Evolutionary conservation across 2,797 vertebrate genomes (phyloP).

Genomic region (Carapus acus): DNA sequence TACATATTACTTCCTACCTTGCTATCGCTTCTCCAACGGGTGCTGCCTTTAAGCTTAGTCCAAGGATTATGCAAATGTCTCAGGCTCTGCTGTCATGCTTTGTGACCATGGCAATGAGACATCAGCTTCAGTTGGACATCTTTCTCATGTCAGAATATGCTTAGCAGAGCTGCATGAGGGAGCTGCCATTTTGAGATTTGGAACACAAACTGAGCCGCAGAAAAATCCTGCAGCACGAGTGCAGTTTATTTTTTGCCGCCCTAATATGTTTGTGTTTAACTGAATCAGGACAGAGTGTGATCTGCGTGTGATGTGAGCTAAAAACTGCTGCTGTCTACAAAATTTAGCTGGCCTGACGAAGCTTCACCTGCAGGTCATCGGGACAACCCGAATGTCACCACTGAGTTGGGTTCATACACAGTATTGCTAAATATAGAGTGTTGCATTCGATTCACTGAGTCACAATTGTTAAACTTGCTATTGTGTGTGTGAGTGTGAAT

Average conservation of each 20-base stretch:
- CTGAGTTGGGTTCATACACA: slow-evolving; percentile 53
- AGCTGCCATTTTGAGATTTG: slow-evolving; percentile 61
- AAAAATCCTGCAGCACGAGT: slow-evolving; percentile 31
- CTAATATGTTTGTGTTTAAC: slow-evolving; percentile 31
- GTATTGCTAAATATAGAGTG: slow-evolving; percentile 69
- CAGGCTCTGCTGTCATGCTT: slow-evolving; percentile 38
- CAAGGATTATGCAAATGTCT: slow-evolving; percentile 59
- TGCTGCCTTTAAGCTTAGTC: slow-evolving; percentile 56
- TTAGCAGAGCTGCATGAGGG: slow-evolving; percentile 51
- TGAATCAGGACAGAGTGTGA: slow-evolving; percentile 35
- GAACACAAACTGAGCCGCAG: slow-evolving; percentile 43
- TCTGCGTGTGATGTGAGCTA: slow-evolving; percentile 30
- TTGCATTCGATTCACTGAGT: slow-evolving; percentile 57
- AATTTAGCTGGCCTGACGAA: slow-evolving; percentile 44
- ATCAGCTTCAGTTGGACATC: slow-evolving; percentile 57
- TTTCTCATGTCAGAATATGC: slow-evolving; percentile 55
- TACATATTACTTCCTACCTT: slow-evolving; percentile 59
- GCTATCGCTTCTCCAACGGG: slow-evolving; percentile 49
- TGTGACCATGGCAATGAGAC: slow-evolving; percentile 48
- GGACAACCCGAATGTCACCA: slow-evolving; percentile 22
- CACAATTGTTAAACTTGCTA: slow-evolving; percentile 45
- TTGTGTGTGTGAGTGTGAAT: slow-evolving; percentile 12
- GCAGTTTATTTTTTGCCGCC: neutral
- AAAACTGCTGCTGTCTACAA: slow-evolving; percentile 48
- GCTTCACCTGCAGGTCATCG: slow-evolving; percentile 20